A percentile compares a stretch with the other conserved stretches of the same genome.
These are phyloP conservation scores for Tinea semifulvella DNA, from an alignment of 2,888 invertebrate species.

Conservation along the genomic window DNA sequence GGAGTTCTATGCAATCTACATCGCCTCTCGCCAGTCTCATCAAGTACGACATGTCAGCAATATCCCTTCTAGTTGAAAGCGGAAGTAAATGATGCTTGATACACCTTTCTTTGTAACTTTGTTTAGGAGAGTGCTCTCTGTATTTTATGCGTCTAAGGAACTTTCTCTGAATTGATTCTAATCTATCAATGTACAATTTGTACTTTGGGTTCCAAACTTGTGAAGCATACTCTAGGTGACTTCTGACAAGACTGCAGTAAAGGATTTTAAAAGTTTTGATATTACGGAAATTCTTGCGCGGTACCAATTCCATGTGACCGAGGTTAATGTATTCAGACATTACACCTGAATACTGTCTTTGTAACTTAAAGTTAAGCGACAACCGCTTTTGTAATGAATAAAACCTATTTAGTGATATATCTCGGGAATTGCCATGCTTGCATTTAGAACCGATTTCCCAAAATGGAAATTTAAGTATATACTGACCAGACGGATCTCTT, in stretches of 20 bases:
- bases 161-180: too few relatives aligned
- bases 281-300: constrained; percentile 11
- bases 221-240: constrained; percentile 23
- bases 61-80: too few relatives aligned
- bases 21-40: too few relatives aligned
- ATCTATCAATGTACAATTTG: constrained; percentile 25
- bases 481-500: constrained; percentile 17
- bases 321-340: constrained; percentile 21
- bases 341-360: constrained; percentile 19
- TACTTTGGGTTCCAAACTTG: constrained; percentile 24
- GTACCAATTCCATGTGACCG: constrained; percentile 21
- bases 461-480: constrained; percentile 19
- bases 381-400: constrained; percentile 17
- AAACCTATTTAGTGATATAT: constrained; percentile 17
- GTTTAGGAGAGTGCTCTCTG: too few relatives aligned
- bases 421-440: constrained; percentile 15
- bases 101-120: too few relatives aligned
- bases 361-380: constrained; percentile 16
- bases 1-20: too few relatives aligned
- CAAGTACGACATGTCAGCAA: too few relatives aligned
- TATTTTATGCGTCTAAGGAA: too few relatives aligned
- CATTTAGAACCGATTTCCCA: constrained; percentile 14
- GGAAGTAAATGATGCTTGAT: too few relatives aligned
- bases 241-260: constrained; percentile 25
- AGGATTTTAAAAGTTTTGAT: constrained; percentile 22